Base-by-base conservation (phyloP, 2,113 vertebrate species). In the Cyrtonyx montezumae region DNA sequence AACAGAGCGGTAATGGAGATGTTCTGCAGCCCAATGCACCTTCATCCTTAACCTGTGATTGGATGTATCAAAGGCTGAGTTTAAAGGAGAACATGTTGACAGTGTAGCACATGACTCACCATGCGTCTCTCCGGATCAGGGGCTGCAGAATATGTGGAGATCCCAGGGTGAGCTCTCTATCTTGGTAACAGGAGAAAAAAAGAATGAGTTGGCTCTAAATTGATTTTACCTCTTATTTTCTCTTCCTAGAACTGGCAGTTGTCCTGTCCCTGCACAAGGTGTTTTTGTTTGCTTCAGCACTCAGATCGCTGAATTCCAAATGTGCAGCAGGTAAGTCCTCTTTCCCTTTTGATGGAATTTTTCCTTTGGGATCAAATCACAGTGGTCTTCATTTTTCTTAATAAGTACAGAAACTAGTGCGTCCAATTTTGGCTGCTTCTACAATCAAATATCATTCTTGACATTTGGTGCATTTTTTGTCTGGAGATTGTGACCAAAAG, bases 1-100 rank as follows among this genome's bases (percentile, higher is more conserved):
- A 62, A 58, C 0, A 0, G 11, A 76, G 4, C 15, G 69, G 7
- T 34, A 59, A 75, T 4, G 13, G 7, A 53, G 17, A 23, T 62
- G 11, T 6, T 66, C 8, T 32, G 12, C 0, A 4, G 16, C 32
- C 34, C 32, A 9, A 16, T 56, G 14, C 13, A 42, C 25, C 16
- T 79, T 25, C 48, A 40, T 10, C n/a, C 17, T 88, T 26, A 65
- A 5, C 22, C 21, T 76, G 14, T 4, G 4, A 6, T 16, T 88
- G 30, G 11, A 36, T 66, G 26, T 9, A 32, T 51, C 18, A 45
- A 45, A 77, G 11, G 26, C 40, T 65, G 36, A 48, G 43, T 88
- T 73, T 74, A 69, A 88, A 76, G 23, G 30, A 58, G n/a, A 68
- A 62, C 16, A 3, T 46, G 4, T 55, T 68, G 48, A 9, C 19